A percentile compares a stretch with the other conserved stretches of the same genome.
These are phyloP conservation scores for Thelaira solivaga DNA, from an alignment of 2,888 invertebrate genomes.

Conservation along the genomic window DNA sequence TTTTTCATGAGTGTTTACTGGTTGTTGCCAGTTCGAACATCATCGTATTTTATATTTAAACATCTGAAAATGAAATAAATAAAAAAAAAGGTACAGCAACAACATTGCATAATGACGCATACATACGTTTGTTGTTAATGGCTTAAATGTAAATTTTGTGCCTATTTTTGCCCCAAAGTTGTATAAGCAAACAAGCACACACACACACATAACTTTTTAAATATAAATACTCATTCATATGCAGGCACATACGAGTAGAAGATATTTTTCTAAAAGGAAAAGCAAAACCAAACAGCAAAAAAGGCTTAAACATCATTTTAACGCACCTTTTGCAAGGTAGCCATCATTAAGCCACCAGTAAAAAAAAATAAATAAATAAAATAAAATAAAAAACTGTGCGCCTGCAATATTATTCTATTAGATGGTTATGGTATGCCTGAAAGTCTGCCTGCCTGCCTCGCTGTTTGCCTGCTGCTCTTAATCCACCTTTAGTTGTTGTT, in stretches of 20 bases:
- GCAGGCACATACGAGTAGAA: too few relatives aligned
- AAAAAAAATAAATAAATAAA: constrained; percentile 1
- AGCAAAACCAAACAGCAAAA: too few relatives aligned
- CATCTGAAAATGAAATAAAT: constrained; percentile 23
- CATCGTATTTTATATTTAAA: constrained; percentile 61
- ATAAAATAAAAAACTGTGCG: not conserved
- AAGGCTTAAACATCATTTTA: constrained; percentile 54
- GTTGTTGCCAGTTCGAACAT: constrained; percentile 52
- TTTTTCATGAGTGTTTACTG: constrained; percentile 27
- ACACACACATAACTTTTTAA: not conserved
- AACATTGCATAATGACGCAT: constrained; percentile 62
- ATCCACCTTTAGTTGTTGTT: not conserved
- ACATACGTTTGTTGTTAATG: constrained; percentile 54
- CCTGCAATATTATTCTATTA: constrained; percentile 30
- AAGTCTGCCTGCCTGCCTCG: too few relatives aligned
- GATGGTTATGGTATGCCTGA: too few relatives aligned
- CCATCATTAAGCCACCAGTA: constrained; percentile 49
- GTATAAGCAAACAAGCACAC: not conserved
- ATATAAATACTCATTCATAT: not conserved
- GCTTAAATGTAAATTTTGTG: constrained; percentile 61
- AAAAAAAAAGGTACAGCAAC: not conserved
- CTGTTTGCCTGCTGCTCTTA: not conserved
- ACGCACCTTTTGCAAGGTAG: constrained; percentile 58
- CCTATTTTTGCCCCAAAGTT: constrained; percentile 52
- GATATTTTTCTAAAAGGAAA: too few relatives aligned